Base-by-base conservation (phyloP, 2,113 vertebrate species). In the Macquaria australasica region DNA sequence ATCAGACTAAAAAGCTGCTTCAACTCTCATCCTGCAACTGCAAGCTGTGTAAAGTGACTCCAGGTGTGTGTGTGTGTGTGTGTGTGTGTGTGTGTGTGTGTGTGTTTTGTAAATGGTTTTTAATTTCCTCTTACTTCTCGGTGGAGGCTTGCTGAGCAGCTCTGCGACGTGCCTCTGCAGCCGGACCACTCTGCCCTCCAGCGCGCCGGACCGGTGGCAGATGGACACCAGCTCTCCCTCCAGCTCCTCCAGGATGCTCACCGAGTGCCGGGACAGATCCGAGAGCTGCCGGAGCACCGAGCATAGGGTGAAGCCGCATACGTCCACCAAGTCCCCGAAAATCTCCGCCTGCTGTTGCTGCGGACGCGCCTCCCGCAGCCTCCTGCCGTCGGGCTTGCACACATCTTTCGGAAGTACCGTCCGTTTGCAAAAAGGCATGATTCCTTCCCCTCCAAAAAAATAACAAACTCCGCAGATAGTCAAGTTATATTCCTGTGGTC, bases 371-470 rank as follows among this genome's bases (percentile, higher is more conserved):
- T 73, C 70, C 77, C 0, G 83, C 82, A 81, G 88, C 77, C 79
- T 77, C 70, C 88, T 56, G 79, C 73, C 62, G 80, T 80, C 83
- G 80, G 87, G 82, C 76, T 89, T 95, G 86, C 95, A 95, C 77
- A 96, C 91, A 90, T 95, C 90, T 78, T 85, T 94, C 8, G 96
- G 96, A 84, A 93, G 91, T 67, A 96, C 78, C 15, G 88, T 93
- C 89, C 96, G 91, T 70, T 96, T 96, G 86, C 94, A 95, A 55
- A 96, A 96, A 84, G 96, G 96, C 96, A 96, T 96, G 66, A 51
- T 87, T 79, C 37, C 43, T 39, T 39, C 12, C 41, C 25, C 25
- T 3, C 25, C n/a, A 6, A 37, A 43, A 58, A 39, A 71, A 77
- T 1, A 74, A 72, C 53, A 88, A 90, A 93, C 76, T 93, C 84